Conservation (phyloP, 2,888 invertebrate species). For the Automeris io region DNA sequence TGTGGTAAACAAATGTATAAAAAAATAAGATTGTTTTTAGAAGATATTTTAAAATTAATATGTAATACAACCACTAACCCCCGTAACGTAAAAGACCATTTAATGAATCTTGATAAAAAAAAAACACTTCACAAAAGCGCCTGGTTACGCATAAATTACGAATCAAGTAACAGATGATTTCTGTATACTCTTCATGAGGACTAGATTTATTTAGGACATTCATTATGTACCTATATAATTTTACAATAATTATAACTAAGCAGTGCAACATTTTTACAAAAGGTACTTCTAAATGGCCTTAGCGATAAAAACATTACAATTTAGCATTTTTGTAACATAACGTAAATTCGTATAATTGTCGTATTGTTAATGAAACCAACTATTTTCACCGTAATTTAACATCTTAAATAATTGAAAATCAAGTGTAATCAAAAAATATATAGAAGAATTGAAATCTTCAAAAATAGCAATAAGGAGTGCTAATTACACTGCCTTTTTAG, state of each 20-base stretch:
- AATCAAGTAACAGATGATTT: background rate
- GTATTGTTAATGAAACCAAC: too few relatives aligned
- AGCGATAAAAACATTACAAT: background rate
- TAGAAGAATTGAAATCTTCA: too few relatives aligned
- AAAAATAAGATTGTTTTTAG: too few relatives aligned
- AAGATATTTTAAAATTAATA: too few relatives aligned
- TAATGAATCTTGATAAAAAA: background rate
- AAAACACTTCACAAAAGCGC: background rate
- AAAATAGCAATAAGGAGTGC: background rate
- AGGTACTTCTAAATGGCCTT: background rate
- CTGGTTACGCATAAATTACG: background rate
- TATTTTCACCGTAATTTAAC: too few relatives aligned
- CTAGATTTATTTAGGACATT: constrained; percentile 1
- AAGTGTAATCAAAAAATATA: too few relatives aligned
- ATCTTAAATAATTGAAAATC: too few relatives aligned
- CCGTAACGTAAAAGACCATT: too few relatives aligned
- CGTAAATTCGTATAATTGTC: too few relatives aligned
- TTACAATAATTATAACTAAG: background rate
- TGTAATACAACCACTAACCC: too few relatives aligned
- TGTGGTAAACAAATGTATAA: too few relatives aligned
- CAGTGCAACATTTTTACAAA: background rate
- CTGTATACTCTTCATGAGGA: background rate
- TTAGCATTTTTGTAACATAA: background rate
- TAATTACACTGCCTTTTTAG: background rate
- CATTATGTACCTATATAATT: too few relatives aligned